These are phyloP conservation scores for Alosa sapidissima DNA, from an alignment of 2,797 vertebrate genomes.

Conservation along the genomic window DNA sequence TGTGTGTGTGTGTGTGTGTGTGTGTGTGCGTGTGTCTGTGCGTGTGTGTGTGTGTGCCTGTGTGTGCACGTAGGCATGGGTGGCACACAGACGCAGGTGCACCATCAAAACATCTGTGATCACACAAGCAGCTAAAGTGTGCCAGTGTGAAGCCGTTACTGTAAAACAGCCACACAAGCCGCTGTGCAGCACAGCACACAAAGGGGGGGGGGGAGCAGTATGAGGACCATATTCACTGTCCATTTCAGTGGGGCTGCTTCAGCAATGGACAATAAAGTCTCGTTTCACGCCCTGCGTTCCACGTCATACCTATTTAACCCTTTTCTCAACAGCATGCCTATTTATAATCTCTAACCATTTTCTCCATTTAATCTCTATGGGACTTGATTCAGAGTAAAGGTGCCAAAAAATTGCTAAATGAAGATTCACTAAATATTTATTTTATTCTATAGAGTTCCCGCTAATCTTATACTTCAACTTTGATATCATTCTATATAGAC, in stretches of 20 bases:
- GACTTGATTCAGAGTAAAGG: background rate
- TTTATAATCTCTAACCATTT: background rate
- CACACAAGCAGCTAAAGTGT: background rate
- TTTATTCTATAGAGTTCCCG: background rate
- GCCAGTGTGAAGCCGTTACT: background rate
- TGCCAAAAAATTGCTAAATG: background rate
- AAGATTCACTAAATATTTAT: background rate
- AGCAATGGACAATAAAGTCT: background rate
- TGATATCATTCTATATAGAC: background rate
- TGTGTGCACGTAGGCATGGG: background rate
- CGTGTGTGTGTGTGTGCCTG: background rate
- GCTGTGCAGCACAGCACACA: too few species aligned
- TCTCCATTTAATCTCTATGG: background rate
- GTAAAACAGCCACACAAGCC: background rate
- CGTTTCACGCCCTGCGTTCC: background rate
- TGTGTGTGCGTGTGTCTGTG: too few species aligned
- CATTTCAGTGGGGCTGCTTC: background rate
- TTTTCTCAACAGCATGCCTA: background rate
- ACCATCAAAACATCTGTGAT: background rate
- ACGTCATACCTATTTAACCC: background rate
- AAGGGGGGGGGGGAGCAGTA: background rate
- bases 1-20: too few species aligned
- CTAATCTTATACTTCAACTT: background rate
- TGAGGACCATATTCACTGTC: background rate
- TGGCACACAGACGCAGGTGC: background rate